phyloP scores from a whole-genome alignment of 2,888 invertebrate species.

The Crossocerus cetratus region DNA sequence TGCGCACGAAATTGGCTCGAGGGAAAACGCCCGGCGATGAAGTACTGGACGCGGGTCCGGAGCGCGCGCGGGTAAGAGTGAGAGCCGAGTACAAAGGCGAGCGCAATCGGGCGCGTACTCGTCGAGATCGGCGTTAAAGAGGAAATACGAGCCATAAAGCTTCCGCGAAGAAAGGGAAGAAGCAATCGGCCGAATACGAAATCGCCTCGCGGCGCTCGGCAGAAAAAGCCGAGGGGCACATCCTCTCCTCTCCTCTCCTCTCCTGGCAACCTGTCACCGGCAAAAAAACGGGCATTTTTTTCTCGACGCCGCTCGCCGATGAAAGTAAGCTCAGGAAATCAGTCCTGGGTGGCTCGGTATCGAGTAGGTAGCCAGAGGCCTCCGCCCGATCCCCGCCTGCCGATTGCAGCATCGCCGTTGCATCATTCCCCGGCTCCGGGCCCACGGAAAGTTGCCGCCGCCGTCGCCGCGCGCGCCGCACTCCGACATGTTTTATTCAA shows the following conservation, averaged over 20 bases:
- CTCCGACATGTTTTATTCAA: constrained; percentile 34
- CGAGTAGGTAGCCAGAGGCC: constrained; percentile 10
- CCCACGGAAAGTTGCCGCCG: constrained; percentile 21
- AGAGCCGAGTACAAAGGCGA: constrained; percentile 48
- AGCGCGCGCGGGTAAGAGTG: not conserved
- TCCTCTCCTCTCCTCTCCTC: not conserved
- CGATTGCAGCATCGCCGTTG: constrained; percentile 37
- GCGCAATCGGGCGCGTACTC: constrained; percentile 46
- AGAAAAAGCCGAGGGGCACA: constrained; percentile 19
- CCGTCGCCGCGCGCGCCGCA: too few species aligned
- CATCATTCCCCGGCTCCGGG: constrained; percentile 18
- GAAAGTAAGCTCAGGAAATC: constrained; percentile 34
- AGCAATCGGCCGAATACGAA: constrained; percentile 43
- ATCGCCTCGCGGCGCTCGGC: constrained; percentile 40
- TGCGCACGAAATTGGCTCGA: not conserved
- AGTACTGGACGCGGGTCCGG: too few species aligned
- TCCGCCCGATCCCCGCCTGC: not conserved
- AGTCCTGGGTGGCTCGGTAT: constrained; percentile 18
- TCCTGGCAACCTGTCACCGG: not conserved
- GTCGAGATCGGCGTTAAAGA: constrained; percentile 56
- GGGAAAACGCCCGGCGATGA: not conserved
- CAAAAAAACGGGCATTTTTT: not conserved
- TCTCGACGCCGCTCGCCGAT: constrained; percentile 11
- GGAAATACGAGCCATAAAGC: constrained; percentile 61
- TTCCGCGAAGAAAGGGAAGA: constrained; percentile 30